These are phyloP conservation scores for Takifugu bimaculatus DNA, from an alignment of 2,113 vertebrate species.

Conservation along the genomic window DNA sequence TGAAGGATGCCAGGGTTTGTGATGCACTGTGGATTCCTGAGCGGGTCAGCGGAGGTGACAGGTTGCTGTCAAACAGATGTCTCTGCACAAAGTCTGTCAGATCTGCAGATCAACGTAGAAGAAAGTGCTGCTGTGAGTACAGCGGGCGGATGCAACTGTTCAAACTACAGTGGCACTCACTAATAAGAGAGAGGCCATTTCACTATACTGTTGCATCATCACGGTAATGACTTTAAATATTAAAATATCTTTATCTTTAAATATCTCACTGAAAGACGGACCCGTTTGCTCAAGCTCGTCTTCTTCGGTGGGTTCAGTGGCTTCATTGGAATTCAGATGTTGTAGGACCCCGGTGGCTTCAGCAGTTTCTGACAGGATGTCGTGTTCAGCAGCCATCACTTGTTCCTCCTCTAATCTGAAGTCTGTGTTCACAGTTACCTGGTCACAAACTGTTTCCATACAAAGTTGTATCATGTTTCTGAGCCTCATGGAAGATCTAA, in stretches of 20 bases:
- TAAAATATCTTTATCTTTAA: no score
- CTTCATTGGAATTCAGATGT: constrained; percentile 6
- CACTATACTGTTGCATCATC: no score
- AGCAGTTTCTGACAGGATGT: constrained; percentile 10
- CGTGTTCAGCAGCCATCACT: neutral
- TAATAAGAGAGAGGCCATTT: no score
- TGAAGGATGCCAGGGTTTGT: constrained; percentile 23
- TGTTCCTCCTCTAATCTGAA: constrained; percentile 16
- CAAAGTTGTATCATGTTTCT: neutral
- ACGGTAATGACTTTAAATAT: no score
- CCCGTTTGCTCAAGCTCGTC: constrained; percentile 48
- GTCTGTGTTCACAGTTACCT: constrained; percentile 13
- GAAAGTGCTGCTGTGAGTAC: neutral
- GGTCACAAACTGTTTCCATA: constrained; percentile 23
- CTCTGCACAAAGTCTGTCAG: constrained; percentile 72
- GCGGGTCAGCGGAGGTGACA: constrained; percentile 55
- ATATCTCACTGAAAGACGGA: neutral
- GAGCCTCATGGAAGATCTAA: neutral
- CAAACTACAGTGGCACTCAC: neutral
- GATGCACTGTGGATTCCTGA: constrained; percentile 58
- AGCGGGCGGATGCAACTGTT: no score
- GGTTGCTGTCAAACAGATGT: constrained; percentile 65
- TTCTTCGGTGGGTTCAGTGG: constrained; percentile 12
- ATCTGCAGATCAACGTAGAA: constrained; percentile 42
- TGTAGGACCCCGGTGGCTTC: constrained; percentile 14